Evolutionary conservation across 1,140 invertebrate species (phyloP).

Genomic region (Trichonephila clavipes): DNA sequence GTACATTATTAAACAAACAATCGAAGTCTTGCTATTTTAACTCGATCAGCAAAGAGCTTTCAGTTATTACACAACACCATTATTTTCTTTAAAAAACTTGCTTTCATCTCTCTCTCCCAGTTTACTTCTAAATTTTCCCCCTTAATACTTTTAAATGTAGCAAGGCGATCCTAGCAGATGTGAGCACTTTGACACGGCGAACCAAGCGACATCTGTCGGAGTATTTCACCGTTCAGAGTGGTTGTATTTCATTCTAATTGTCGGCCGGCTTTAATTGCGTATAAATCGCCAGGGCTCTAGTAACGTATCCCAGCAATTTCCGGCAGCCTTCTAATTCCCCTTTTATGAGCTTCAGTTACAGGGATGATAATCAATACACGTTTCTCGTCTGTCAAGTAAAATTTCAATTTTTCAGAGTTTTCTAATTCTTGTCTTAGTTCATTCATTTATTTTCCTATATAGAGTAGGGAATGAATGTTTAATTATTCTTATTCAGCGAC

Average conservation of each 20-base stretch:
- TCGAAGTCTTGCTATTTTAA: no score
- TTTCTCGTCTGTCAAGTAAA: background rate
- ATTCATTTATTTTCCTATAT: no score
- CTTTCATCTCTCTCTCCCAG: no score
- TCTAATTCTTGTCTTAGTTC: no score
- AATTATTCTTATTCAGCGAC: no score
- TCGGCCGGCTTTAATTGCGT: background rate
- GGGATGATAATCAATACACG: background rate
- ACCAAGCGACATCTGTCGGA: background rate
- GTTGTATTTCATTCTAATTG: background rate
- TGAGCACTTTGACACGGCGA: background rate
- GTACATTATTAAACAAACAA: no score
- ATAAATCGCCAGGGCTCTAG: background rate
- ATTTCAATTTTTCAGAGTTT: background rate
- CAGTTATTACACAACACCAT: no score
- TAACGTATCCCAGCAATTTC: background rate
- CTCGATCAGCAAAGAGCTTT: no score
- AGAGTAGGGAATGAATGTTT: no score
- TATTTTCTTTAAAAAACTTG: no score
- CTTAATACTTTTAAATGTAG: no score
- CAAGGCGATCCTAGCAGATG: background rate
- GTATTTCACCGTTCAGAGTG: background rate
- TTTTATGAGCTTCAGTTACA: conserved; percentile 2
- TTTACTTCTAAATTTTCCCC: no score
- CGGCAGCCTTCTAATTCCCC: background rate